Evolutionary conservation across 2,113 vertebrate genomes (phyloP).

Genomic region (Cebidichthys violaceus): DNA sequence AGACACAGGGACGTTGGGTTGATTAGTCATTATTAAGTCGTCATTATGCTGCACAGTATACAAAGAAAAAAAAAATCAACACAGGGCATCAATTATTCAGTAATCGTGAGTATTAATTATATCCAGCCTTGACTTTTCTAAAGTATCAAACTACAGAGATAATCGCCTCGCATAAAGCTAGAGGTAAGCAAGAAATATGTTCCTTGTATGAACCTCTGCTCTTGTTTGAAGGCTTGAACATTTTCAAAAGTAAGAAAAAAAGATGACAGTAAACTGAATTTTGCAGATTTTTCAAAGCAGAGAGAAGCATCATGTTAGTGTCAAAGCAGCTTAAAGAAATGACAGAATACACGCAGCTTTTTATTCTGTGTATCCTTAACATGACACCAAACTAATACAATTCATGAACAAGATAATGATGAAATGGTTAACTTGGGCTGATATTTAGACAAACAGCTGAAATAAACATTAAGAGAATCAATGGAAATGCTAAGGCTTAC

Average conservation of each 20-base stretch:
- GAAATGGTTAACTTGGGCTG: background rate
- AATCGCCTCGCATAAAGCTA: background rate
- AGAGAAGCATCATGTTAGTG: background rate
- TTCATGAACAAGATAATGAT: background rate
- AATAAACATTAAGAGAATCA: background rate
- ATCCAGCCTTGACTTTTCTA: too few relatives aligned
- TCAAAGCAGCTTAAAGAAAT: background rate
- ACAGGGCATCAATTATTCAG: too few relatives aligned
- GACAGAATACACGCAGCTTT: background rate
- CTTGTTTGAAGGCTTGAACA: background rate
- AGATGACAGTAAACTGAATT: background rate
- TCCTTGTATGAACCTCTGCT: background rate
- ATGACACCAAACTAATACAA: background rate
- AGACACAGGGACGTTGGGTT: slow-evolving; percentile 5
- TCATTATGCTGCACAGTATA: background rate
- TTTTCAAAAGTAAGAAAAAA: background rate
- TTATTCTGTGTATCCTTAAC: background rate
- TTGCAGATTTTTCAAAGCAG: background rate
- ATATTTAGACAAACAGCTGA: background rate
- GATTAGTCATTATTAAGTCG: background rate
- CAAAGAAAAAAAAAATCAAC: background rate
- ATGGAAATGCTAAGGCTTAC: background rate
- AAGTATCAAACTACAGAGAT: too few relatives aligned
- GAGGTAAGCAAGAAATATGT: background rate
- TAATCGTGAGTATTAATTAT: too few relatives aligned